Base-by-base conservation (phyloP, 2,888 invertebrate genomes). In the Latrodectus elegans region DNA sequence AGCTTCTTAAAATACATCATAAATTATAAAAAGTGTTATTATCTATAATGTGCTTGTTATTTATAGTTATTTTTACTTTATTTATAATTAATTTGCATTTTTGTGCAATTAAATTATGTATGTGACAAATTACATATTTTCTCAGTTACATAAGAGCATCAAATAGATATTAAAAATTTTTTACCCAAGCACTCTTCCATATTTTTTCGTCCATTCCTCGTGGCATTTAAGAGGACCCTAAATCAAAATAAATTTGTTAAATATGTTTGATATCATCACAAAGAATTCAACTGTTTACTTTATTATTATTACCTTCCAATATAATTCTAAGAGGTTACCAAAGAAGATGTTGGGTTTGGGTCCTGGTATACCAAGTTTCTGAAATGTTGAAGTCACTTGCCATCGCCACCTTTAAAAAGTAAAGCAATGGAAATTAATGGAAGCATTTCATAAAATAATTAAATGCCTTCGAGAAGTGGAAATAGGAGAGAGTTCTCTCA, bases 171-270 rank as follows among this genome's bases (percentile, higher is more conserved):
- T n/a, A 65, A 11, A 38, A n/a, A 51, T 38, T 6, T 65, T 79
- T 79, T 55, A 88, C 88, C 88, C 90, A n/a, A 88, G 60, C 14
- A 88, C 82, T 84, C 81, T 82, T 15, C 90, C 90, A 53, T 90
- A 89, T 26, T 89, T 88, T 22, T 75, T 74, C 0, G 85, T 80
- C 84, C 83, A 89, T 72, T 89, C 65, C 26, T 84, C 71, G 11
- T 83, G 84, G n/a, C 82, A 85, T 72, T 88, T 52, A 10, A 88
- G 49, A 0, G 88, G 84, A 17, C 88, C 88, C 88, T 88, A 26
- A 26, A 76, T 55, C 0, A 68, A 12, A 76, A 70, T 71, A 8
- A n/a, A 22, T 51, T 38, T 17, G 22, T 12, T 52, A 38, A 8
- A 11, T 53, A 22, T 26, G 6, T 10, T 67, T 26, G 8, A 52